Evolutionary conservation across 2,113 vertebrate species (phyloP), one percentile per base, ranked within the genome.

Genomic region (Heliornis fulica): DNA sequence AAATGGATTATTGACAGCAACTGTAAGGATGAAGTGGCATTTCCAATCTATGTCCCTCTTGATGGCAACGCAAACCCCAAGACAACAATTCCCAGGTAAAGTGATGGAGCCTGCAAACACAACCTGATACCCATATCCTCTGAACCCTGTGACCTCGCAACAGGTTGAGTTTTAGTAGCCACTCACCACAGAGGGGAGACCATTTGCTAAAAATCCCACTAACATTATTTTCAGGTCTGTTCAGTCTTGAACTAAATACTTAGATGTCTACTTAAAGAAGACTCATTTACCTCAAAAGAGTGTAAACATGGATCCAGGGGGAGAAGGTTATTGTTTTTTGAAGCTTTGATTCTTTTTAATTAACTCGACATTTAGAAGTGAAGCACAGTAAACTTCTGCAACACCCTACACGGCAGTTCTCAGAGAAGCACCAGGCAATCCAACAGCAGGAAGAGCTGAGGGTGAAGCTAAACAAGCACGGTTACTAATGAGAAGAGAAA

Each of bases 1-100:
- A 95, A 87, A 89, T 51, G 85, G 72, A 61, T 92, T 96, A 96
- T 43, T 80, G 89, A 93, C 77, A 92, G 69, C 40, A 53, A 43
- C 11, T 34, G 18, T 43, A 79, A 85, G 83, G 76, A 72, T 61
- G 41, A 89, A 96, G 75, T 41, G 81, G 56, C 74, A 74, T 71
- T 89, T 83, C 65, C 78, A 53, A 88, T 88, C 91, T 36, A 9
- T 15, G 26, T 53, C 77, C 79, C 56, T 92, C 78, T 50, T 4
- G 0, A 89, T 86, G 63, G n/a, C 68, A 78, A 71, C 51, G 36
- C 25, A 38, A 57, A 50, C 34, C 8, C 14, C 50, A 21, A 7
- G 15, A 63, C 91, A 83, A 31, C 16, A 22, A 15, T 76, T 87
- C 34, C 53, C 28, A 23, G 29, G 38, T 13, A 79, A 85, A 78